Base-by-base conservation (phyloP, 2,888 invertebrate species). In the Oligia latruncula region DNA sequence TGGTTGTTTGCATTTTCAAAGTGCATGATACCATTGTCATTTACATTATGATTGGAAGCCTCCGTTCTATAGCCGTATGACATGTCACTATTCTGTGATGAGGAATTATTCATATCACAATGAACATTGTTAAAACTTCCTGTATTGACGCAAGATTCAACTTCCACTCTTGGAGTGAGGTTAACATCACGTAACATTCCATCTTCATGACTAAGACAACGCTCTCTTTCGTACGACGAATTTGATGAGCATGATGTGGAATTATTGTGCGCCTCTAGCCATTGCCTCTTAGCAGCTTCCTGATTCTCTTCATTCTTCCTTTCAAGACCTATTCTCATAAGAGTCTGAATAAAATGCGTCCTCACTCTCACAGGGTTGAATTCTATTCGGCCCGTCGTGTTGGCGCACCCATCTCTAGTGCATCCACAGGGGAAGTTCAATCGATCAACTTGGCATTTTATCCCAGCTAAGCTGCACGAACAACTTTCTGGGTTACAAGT, bases 401-500 rank as follows among this genome's bases (percentile, higher is more conserved):
- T 99, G 82, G 98, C 98, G 95, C 99, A 99, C 71, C 99, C 99
- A 91, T 99, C 99, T 89, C 99, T 98, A 4, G 98, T 98, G 95
- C 99, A 99, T 20, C 99, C 99, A 94, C 99, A 99, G 0, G 99
- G 99, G 93, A 99, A 99, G 92, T 99, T 99, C 82, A 99, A 97
- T 83, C 99, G 97, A 95, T 99, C 99, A 77, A 99, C 99, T 97
- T 99, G 99, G 94, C 99, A 99, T 97, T 99, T 99, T 88, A 99
- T 99, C 83, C 99, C 99, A 68, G 98, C 98, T 92, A 98, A 98
- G 93, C 99, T 99, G 96, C 99, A 99, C 29, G 98, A 98, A 95
- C 99, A 99, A 43, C 98, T 99, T 91, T 99, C 99, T 1, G 99
- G 99, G 97, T 99, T 99, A 96, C 99, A 99, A 92, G 98, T 98